Evolutionary conservation across 2,113 vertebrate species (phyloP), one percentile per base, ranked within the genome.

Genomic region (Elanoides forficatus): DNA sequence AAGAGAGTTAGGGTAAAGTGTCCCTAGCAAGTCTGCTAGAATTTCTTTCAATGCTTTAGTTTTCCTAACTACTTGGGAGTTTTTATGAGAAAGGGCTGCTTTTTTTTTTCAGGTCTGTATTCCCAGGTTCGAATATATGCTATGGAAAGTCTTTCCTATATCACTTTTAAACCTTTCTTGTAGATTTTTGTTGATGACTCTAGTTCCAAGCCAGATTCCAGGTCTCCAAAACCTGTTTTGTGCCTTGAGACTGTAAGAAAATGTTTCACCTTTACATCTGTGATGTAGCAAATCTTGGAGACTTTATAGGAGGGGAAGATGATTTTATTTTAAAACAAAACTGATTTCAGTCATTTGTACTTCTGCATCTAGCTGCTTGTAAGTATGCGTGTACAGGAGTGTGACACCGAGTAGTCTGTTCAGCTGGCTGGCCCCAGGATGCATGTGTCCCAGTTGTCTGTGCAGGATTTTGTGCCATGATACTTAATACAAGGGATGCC

Each of bases 371-470:
- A 43, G 8, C 3, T 47, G 1, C 29, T 45, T 55, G 3, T 53
- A 23, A 60, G 20, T 29, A 13, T 6, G 13, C 4, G 1, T 23
- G 32, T 47, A 62, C 36, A 38, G 27, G 9, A 60, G 7, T 8
- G 6, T 53, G 63, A 76, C 45, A 42, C 17, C 30, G 20, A 52
- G 48, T 3, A 30, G 6, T 13, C 43, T 34, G 21, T 59, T 60
- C 40, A 60, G 29, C 43, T 74, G 10, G 42, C 73, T 70, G 72
- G 21, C 34, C 32, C 27, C 50, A 45, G 36, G 25, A 58, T 15
- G 7, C 12, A 1, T 0, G 0, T 11, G 15, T 52, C 21, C 3
- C 4, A 2, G 7, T 23, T 22, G 7, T 40, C 42, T 34, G 18
- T 47, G 45, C 12, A 66, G 63, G 55, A 22, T 48, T 94, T 81